Percentiles rank a stretch among this genome's conserved stretches.
Conservation (phyloP, 2,888 invertebrate genomes). For the Operophtera brumata region DNA sequence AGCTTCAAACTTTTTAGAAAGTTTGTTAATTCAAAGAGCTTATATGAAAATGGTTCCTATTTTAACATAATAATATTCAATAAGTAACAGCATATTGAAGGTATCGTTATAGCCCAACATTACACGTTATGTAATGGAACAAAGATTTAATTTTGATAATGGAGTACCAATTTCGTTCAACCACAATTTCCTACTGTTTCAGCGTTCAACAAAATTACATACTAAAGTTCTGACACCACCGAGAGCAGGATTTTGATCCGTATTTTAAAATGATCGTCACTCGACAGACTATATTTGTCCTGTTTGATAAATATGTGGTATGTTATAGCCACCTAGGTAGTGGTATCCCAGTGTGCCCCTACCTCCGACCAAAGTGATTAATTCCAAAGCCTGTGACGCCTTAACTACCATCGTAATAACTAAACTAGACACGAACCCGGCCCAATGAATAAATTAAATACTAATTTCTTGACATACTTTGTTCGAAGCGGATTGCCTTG, state of each 20-base stretch:
- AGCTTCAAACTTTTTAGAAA: too few relatives aligned
- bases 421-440: conserved; percentile 66
- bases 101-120: not conserved
- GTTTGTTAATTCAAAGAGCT: not conserved
- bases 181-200: conserved; percentile 24
- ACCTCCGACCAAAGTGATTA: conserved; percentile 44
- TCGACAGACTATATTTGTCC: not conserved
- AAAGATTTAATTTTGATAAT: conserved; percentile 49
- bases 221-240: not conserved
- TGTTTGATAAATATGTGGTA: not conserved
- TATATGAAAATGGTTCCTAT: not conserved
- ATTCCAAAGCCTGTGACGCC: conserved; percentile 55
- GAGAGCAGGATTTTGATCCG: too few relatives aligned
- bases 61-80: not conserved
- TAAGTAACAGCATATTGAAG: conserved; percentile 9
- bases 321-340: not conserved
- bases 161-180: conserved; percentile 39
- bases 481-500: conserved; percentile 71
- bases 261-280: too few relatives aligned
- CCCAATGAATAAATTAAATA: conserved; percentile 76
- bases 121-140: conserved; percentile 32
- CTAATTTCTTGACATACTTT: conserved; percentile 77
- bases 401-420: conserved; percentile 57
- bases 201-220: conserved; percentile 12
- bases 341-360: conserved; percentile 3